Percentiles rank a stretch among this genome's conserved stretches.
phyloP scores from a whole-genome alignment of 2,113 vertebrate genomes.

The Heterochromis multidens region DNA sequence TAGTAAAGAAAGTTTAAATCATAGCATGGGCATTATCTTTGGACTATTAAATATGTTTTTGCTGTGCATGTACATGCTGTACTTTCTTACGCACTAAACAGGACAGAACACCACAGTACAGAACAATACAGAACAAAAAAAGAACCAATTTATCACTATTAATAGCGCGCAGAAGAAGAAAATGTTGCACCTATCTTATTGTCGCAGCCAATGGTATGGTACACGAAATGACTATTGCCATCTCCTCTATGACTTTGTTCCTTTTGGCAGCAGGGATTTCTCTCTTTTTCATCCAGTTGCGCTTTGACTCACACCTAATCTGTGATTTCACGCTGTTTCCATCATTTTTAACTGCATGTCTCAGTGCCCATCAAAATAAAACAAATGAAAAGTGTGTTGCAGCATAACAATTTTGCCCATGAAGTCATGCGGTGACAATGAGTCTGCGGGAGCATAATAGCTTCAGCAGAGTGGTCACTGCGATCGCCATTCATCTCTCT shows the following conservation, averaged over 20 bases:
- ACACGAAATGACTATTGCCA: neutral
- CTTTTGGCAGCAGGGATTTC: conserved; percentile 26
- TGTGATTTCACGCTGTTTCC: conserved; percentile 31
- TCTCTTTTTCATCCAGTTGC: conserved; percentile 12
- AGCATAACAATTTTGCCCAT: neutral
- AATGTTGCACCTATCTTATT: neutral
- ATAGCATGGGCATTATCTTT: neutral
- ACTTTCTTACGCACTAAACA: neutral
- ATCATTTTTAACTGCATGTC: conserved; percentile 5
- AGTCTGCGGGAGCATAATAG: conserved; percentile 15
- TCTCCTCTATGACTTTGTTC: conserved; percentile 7
- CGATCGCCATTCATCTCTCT: conserved; percentile 34
- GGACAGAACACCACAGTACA: fast-evolving
- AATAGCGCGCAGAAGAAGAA: neutral
- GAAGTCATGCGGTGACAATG: neutral
- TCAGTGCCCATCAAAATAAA: conserved; percentile 17
- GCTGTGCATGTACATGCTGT: too few species aligned
- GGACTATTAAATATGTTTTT: neutral
- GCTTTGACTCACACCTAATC: conserved; percentile 13
- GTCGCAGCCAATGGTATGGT: neutral
- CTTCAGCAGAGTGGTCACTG: conserved; percentile 18
- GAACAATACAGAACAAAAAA: neutral
- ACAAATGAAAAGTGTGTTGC: conserved; percentile 13
- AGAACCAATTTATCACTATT: neutral
- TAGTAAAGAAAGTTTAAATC: neutral